Evolutionary conservation across 2,113 vertebrate genomes (phyloP), one percentile per base, ranked within the genome.

Genomic region (Centrocercus urophasianus): DNA sequence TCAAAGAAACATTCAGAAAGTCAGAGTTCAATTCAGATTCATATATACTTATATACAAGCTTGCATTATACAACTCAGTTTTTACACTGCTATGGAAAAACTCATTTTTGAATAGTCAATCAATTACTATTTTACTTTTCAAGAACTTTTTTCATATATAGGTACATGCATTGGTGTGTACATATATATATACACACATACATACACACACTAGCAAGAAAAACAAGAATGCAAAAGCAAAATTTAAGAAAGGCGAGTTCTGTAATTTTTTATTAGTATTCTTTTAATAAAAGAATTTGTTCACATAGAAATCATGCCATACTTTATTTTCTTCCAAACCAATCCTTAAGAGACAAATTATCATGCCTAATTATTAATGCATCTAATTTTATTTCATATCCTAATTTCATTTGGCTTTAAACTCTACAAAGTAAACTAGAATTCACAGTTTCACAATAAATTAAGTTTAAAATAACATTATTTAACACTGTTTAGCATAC

Each of bases 361-460:
- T 60, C 54, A 70, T 36, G 80, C 24, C 61, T 85, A 48, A 65
- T 27, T 89, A 78, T 76, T 78, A 90, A 89, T 69, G 8, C 2
- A 25, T 59, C 4, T 27, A 61, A 56, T 93, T 88, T 85, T 73
- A 70, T 70, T 91, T 43, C n/a, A 18, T 52, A 24, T 19, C 13
- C 6, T 48, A 52, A 86, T 77, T 74, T 81, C 38, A 20, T 77
- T 89, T 82, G 14, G 47, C n/a, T 43, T 90, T 84, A 57, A 93
- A 73, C 13, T 47, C 4, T 27, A 54, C 14, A 88, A 87, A 76
- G 15, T 38, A 87, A 87, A 32, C 34, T 20, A 77, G 7, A 45
- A 54, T 61, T 88, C 34, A 80, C 20, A 86, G 83, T 91, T 95
- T 83, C 28, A 90, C 73, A 86, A 81, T 78, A 78, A 93, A 84